Conservation (phyloP, 2,797 vertebrate species). For the Danio kyathit region DNA sequence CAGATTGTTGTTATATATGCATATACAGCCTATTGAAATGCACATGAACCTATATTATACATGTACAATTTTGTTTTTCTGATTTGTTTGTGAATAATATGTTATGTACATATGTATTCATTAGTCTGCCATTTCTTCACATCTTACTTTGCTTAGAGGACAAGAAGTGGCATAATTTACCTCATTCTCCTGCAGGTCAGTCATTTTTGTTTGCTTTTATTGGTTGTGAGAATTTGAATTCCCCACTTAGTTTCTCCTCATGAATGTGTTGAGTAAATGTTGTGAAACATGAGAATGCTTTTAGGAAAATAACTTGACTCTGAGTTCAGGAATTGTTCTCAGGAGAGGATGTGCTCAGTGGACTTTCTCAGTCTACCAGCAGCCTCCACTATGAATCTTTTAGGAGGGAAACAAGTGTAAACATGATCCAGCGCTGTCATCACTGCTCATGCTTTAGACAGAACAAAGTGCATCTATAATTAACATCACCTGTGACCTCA, state of each 20-base stretch:
- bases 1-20: too few species aligned
- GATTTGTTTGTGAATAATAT: too few species aligned
- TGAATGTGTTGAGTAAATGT: background rate
- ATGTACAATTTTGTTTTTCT: too few species aligned
- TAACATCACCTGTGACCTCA: constrained; percentile 73
- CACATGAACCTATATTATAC: too few species aligned
- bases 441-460: constrained; percentile 80
- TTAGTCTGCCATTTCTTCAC: background rate
- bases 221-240: background rate
- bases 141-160: background rate
- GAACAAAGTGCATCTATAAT: constrained; percentile 83
- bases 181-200: background rate
- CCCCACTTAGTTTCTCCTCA: background rate
- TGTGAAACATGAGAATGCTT: constrained; percentile 16
- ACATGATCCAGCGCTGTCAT: constrained; percentile 81
- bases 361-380: constrained; percentile 43
- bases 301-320: background rate
- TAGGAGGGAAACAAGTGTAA: constrained; percentile 75
- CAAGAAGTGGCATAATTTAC: background rate
- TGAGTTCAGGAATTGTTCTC: constrained; percentile 1
- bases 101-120: too few species aligned
- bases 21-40: too few species aligned
- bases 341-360: background rate
- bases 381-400: constrained; percentile 75
- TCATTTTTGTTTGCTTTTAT: background rate